Evolutionary conservation across 2,888 invertebrate species (phyloP), one percentile per base, ranked within the genome.

Genomic region (Pterostichus madidus): DNA sequence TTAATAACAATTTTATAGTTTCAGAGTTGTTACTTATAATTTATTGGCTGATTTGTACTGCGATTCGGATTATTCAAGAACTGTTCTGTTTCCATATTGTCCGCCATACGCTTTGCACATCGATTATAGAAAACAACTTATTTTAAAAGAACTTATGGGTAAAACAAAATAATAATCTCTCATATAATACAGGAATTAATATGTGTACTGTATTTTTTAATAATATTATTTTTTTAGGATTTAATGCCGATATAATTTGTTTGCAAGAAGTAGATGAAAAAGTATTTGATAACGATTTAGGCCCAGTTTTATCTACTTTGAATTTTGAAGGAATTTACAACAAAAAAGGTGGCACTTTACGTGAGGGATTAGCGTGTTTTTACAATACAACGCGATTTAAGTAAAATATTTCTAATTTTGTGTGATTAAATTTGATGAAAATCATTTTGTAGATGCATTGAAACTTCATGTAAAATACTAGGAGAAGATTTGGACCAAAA

Each of bases 241-340:
- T 97, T 88, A 96, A 98, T 90, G 94, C 94, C 52, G 98, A 99
- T 89, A 91, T 99, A 76, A 91, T 98, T 78, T 98, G 98, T 86
- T 91, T 99, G 11, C 98, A 99, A 92, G 99, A 99, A 92, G 97
- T 98, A 0, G 98, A 99, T 88, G 88, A 88, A 10, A 95, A 94
- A 90, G 91, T 97, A 68, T 98, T 95, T 89, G 90, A 93, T 6
- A 88, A 92, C 84, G 95, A 95, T 87, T 91, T 98, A 32, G 86
- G 88, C 53, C 93, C 94, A 2, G 90, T 93, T 39, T 89, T 98
- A 10, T 88, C 90, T 15, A 87, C 89, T 2, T 87, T 92, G 53
- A 92, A 93, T 10, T 92, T 93, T 83, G 88, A 91, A 68, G 94
- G 95, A 10, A 86, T 92, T 82, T 94, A 94, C 88, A 92, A 93